These are phyloP conservation scores for Pseudomyrmex sp. DNA, from an alignment of 1,140 invertebrate species.

Conservation along the genomic window DNA sequence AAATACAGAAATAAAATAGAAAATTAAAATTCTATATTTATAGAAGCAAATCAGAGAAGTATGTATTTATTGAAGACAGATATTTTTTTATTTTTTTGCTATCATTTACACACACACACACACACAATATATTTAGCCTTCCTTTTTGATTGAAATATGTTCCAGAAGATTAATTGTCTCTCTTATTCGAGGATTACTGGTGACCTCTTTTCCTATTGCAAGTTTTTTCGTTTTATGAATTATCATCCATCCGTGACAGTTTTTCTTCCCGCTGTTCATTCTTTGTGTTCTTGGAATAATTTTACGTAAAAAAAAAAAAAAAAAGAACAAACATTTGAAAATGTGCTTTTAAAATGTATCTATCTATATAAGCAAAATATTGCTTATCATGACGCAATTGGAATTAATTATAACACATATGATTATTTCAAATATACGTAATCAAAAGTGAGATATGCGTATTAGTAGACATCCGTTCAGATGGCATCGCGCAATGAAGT, in stretches of 20 bases:
- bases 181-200: not conserved
- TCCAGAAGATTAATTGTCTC: not conserved
- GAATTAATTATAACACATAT: constrained; percentile 30
- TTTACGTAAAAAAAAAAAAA: not conserved
- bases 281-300: not conserved
- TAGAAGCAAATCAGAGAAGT: not conserved
- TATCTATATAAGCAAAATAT: not conserved
- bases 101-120: no score
- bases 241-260: not conserved
- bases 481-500: constrained; percentile 41
- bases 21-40: not conserved
- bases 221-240: not conserved
- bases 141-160: not conserved
- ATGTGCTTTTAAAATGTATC: no score
- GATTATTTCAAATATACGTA: constrained; percentile 38
- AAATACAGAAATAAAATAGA: not conserved
- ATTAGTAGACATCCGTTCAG: constrained; percentile 40
- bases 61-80: constrained; percentile 4
- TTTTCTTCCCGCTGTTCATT: not conserved
- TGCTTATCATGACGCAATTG: constrained; percentile 6
- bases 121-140: not conserved
- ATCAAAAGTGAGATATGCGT: constrained; percentile 34
- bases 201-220: not conserved
- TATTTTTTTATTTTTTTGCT: no score
- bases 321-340: not conserved